Evolutionary conservation across 1,140 invertebrate species (phyloP).

Genomic region (Bombus pyrosoma): DNA sequence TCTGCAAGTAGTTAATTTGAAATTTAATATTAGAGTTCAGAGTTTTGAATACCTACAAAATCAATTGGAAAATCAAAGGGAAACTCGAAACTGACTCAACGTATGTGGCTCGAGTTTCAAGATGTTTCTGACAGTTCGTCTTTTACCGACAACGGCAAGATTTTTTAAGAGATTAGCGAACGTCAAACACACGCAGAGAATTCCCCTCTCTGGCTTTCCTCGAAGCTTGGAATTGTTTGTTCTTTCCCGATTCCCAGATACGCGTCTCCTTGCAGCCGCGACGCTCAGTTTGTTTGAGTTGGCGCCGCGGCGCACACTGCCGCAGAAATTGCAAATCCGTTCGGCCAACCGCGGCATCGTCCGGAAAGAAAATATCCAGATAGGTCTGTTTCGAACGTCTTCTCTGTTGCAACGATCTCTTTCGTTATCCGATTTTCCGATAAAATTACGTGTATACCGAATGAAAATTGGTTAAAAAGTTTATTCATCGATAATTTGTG

Average conservation of each 20-base stretch:
- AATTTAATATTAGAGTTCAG: too few relatives aligned
- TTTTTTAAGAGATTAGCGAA: background rate
- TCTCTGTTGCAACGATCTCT: too few relatives aligned
- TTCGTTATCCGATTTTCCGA: too few relatives aligned
- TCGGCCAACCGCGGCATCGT: constrained; percentile 26
- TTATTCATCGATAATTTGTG: too few relatives aligned
- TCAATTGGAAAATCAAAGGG: background rate
- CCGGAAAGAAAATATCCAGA: constrained; percentile 48
- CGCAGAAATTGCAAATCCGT: constrained; percentile 47
- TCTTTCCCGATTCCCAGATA: constrained; percentile 34
- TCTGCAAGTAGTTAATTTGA: too few relatives aligned
- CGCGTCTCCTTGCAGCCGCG: constrained; percentile 41
- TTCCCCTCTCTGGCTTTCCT: constrained; percentile 32
- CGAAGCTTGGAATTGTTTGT: constrained; percentile 55
- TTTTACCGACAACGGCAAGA: background rate
- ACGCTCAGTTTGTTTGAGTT: constrained; percentile 59
- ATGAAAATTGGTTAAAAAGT: too few relatives aligned
- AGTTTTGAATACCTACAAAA: background rate
- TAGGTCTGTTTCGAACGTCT: background rate
- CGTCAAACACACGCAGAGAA: background rate
- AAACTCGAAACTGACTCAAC: background rate
- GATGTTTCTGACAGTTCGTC: background rate
- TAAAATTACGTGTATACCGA: too few relatives aligned
- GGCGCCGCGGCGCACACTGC: constrained; percentile 42
- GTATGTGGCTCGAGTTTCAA: background rate